Evolutionary conservation across 2,797 vertebrate species (phyloP), one percentile per base, ranked within the genome.

Genomic region (Melanotaenia nigrans): DNA sequence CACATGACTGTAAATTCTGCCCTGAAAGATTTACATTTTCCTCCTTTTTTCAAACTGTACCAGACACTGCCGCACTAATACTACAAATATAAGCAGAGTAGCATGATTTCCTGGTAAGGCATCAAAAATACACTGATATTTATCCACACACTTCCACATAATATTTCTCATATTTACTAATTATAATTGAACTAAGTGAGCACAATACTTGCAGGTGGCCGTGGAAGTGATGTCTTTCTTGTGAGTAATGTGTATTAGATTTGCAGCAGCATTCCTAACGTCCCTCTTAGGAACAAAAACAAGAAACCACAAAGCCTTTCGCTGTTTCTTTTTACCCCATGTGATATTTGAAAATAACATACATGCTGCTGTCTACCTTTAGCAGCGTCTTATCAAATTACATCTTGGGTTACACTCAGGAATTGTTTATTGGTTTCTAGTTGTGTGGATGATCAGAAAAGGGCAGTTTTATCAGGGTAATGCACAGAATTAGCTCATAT

Each of bases 281-380:
- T 68, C 70, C 80, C 64, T 51, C 45, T 32, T 71, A 59, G 57
- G 47, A 57, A 35, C 40, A 61, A 65, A 73, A 75, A 59, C 36
- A 51, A 51, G 54, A n/a, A 74, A 30, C 63, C 65, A 92, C 90
- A 92, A 90, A 87, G 84, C 38, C 45, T 28, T 65, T 80, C 89
- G 87, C 64, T 91, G 81, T 89, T 81, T 74, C 24, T 18, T 30
- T 63, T 33, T 7, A 22, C 78, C 71, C 77, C 90, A 90, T 90
- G 90, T 93, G 89, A 92, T 85, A 77, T 79, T 74, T 58, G 38
- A 84, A 93, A 93, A 93, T 90, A 70, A 92, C 88, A 80, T 80
- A 61, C 87, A 13, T 85, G 85, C 85, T 85, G 89, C 79, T 47
- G 65, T 75, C 77, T 72, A 65, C 79, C 74, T 76, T 80, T 55